Evolutionary conservation across 2,113 vertebrate genomes (phyloP), one percentile per base, ranked within the genome.

Genomic region (Siniperca chuatsi): DNA sequence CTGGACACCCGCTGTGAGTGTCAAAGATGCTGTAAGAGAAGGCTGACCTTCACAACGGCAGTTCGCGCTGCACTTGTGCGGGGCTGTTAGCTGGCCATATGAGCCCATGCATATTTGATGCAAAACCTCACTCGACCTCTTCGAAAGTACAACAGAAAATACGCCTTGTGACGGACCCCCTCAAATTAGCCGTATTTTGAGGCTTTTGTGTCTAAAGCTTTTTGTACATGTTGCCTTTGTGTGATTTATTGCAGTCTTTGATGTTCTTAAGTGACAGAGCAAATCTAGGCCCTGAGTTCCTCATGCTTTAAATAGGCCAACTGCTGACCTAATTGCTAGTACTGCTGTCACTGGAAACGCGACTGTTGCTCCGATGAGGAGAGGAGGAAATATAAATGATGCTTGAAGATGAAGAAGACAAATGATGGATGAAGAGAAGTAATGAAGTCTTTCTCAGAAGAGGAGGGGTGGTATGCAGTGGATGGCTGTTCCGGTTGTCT

Each of bases 271-370:
- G 61, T 85, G 88, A 89, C 87, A 35, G 74, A 76, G 55, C 80
- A 89, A 83, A 87, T 79, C 69, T 81, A 79, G 66, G 81, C 44
- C 62, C 75, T 70, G 71, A 82, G 75, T 91, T 89, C 79, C 50
- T 71, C 73, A 42, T 77, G 81, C 90, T 91, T 89, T 90, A 95
- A 94, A 92, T 95, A 95, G 92, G 84, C 90, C 89, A 81, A 75
- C 79, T 72, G 77, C 86, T 93, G 93, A 96, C 94, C 94, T 93
- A 90, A 95, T 92, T 96, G 92, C 73, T 68, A 67, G 67, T 29
- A 65, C 84, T 64, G 90, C 87, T 93, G 90, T 94, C 80, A 86
- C 62, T 83, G 60, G 79, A 89, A 93, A 83, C 88, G 75, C 86
- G 74, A 81, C 73, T 69, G 75, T 71, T 84, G 64, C 79, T 87